phyloP scores from a whole-genome alignment of 2,888 invertebrate species.

The Tipula unca region DNA sequence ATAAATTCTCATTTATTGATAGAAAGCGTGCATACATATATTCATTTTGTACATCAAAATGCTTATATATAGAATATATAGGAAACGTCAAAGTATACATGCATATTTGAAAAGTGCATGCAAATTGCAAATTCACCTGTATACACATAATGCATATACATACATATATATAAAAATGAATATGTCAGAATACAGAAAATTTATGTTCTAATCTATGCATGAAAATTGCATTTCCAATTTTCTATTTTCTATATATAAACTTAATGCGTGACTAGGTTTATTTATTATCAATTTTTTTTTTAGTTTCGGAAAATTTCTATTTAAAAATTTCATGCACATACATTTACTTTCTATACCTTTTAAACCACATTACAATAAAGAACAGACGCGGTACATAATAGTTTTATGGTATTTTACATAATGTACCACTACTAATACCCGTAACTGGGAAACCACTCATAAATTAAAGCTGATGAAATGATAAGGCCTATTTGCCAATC shows the following conservation, averaged over 20 bases:
- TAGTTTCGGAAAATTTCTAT: not conserved
- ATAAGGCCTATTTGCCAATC: too few relatives aligned
- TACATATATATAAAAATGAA: too few relatives aligned
- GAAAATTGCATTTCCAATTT: not conserved
- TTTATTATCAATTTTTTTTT: not conserved
- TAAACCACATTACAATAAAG: too few relatives aligned
- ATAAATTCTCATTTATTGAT: too few relatives aligned
- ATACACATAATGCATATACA: not conserved
- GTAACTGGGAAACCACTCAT: too few relatives aligned
- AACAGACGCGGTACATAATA: too few relatives aligned
- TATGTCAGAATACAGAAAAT: not conserved
- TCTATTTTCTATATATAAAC: not conserved
- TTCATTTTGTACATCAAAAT: too few relatives aligned
- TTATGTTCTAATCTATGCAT: not conserved
- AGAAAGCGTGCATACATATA: too few relatives aligned
- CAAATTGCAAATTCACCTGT: not conserved
- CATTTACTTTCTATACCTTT: not conserved
- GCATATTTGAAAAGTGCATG: not conserved
- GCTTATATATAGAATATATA: not conserved
- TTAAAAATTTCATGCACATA: too few relatives aligned
- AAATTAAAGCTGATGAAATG: too few relatives aligned
- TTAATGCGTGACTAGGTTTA: not conserved
- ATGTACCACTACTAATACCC: too few relatives aligned
- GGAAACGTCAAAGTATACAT: not conserved
- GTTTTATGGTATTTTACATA: too few relatives aligned